phyloP scores from a whole-genome alignment of 2,888 invertebrate species.

The Pterostichus madidus region DNA sequence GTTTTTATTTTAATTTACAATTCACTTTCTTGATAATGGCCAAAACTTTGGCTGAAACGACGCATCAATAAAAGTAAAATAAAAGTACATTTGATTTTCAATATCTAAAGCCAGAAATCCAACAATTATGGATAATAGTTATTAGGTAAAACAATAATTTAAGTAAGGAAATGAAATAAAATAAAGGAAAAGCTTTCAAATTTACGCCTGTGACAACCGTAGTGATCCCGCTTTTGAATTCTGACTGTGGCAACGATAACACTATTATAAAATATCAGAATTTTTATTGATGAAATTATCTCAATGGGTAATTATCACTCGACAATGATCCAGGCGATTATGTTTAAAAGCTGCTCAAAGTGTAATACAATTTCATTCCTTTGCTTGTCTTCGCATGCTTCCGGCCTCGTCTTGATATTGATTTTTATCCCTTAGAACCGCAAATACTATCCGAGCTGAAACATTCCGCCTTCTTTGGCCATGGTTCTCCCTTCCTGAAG shows the following conservation, averaged over 20 bases:
- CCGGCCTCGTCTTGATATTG: constrained; percentile 71
- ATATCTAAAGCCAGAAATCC: no score
- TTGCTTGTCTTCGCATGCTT: constrained; percentile 63
- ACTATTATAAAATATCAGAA: background rate
- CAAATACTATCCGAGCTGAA: constrained; percentile 73
- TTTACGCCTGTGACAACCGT: no score
- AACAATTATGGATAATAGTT: no score
- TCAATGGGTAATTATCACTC: constrained; percentile 59
- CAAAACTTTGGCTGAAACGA: no score
- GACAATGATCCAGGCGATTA: constrained; percentile 56
- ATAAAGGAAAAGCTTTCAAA: no score
- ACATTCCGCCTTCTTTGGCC: constrained; percentile 70
- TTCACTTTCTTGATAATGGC: no score
- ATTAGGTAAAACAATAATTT: no score
- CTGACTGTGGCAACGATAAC: background rate
- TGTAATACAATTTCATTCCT: constrained; percentile 66
- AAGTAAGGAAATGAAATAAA: no score
- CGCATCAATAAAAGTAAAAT: no score
- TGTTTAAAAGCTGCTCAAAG: constrained; percentile 62
- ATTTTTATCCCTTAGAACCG: constrained; percentile 74
- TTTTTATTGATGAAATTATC: constrained; percentile 6
- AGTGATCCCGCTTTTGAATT: no score
- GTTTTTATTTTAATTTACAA: no score
- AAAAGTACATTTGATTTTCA: no score
- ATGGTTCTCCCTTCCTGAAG: constrained; percentile 35